Percentiles rank a stretch among this genome's conserved stretches.
These are phyloP conservation scores for Catostylus mosaicus DNA, from an alignment of 30 jellyfish, hydroid and myxozoan species.

Conservation along the genomic window DNA sequence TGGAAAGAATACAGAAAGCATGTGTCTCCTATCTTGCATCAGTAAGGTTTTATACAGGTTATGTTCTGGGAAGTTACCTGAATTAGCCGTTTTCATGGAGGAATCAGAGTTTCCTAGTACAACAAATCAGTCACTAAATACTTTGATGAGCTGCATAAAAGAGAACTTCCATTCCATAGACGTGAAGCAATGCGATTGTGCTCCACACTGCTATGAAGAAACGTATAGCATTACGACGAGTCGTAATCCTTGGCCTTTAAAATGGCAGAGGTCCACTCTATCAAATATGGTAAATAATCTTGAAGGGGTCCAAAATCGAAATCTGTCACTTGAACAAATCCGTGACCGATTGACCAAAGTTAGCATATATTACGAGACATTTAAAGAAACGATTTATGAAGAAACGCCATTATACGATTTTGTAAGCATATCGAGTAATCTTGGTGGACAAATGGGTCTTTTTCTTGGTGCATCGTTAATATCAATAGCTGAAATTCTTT, in stretches of 20 bases:
- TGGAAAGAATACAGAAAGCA: conserved; percentile 1
- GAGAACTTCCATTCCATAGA: not conserved
- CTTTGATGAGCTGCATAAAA: not conserved
- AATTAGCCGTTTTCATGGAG: conserved; percentile 5
- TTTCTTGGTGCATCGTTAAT: conserved; percentile 22
- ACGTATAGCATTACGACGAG: conserved; percentile 1
- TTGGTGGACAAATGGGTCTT: conserved; percentile 34
- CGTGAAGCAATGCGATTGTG: not conserved
- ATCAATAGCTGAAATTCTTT: not conserved
- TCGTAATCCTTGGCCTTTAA: conserved; percentile 39
- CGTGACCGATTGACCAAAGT: conserved; percentile 23
- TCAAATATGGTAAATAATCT: not conserved
- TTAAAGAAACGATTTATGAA: not conserved
- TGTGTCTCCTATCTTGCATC: not conserved
- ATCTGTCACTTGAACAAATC: not conserved
- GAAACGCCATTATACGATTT: not conserved
- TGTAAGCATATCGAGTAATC: not conserved
- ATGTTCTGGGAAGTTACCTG: not conserved
- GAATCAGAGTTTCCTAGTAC: not conserved
- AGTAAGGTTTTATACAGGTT: not conserved
- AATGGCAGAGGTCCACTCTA: conserved; percentile 1
- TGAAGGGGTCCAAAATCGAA: conserved; percentile 8
- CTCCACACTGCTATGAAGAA: conserved; percentile 30
- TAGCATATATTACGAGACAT: conserved; percentile 15
- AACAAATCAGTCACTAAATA: not conserved